A percentile compares a stretch with the other conserved stretches of the same genome.
These are phyloP conservation scores for Lutjanus argentimaculatus DNA, from an alignment of 2,797 vertebrate genomes.

Conservation along the genomic window DNA sequence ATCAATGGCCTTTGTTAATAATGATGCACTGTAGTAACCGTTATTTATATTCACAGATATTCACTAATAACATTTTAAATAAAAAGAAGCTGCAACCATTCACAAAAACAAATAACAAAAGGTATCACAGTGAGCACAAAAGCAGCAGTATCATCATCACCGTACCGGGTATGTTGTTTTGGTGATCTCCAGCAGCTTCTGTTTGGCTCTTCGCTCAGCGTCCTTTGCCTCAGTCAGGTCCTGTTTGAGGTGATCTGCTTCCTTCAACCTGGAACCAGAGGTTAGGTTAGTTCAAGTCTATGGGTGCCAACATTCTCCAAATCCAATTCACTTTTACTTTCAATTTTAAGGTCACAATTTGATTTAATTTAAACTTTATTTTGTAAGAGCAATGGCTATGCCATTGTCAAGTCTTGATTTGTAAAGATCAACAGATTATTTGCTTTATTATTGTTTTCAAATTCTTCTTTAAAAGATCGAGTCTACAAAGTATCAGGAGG, in stretches of 20 bases:
- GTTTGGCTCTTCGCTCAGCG: constrained; percentile 91
- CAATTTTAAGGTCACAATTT: no score
- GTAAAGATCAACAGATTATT: no score
- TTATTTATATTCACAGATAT: constrained; percentile 2
- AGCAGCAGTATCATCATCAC: neutral
- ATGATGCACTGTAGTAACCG: neutral
- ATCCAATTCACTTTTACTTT: no score
- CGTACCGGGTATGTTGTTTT: constrained; percentile 88
- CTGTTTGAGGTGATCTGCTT: constrained; percentile 94
- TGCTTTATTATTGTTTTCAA: no score
- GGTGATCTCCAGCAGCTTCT: constrained; percentile 92
- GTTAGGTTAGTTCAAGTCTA: constrained; percentile 7
- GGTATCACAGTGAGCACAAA: neutral
- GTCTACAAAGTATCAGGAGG: no score
- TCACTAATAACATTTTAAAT: neutral
- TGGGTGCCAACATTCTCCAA: no score
- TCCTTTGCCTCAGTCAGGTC: constrained; percentile 94
- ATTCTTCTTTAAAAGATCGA: no score
- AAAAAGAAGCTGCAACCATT: neutral
- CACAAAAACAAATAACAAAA: constrained; percentile 11
- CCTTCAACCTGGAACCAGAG: constrained; percentile 88
- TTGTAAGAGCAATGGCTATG: no score
- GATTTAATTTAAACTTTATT: no score
- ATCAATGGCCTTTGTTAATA: constrained; percentile 15
- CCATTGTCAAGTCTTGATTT: no score